phyloP scores from a whole-genome alignment of 2,888 invertebrate genomes.

The Tribolium freemani region DNA sequence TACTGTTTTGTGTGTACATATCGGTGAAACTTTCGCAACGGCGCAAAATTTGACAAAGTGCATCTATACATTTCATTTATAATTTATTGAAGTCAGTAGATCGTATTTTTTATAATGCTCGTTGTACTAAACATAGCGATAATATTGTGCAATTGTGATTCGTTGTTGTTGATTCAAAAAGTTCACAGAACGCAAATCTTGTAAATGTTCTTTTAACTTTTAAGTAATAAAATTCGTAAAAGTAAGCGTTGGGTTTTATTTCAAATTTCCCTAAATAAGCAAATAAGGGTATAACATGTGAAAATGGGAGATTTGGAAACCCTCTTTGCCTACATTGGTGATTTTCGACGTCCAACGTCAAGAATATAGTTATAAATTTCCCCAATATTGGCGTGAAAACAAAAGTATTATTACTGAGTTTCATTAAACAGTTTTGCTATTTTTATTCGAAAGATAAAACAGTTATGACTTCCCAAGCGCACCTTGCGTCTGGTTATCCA shows the following conservation, averaged over 20 bases:
- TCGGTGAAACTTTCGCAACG: not conserved
- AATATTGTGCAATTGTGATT: conserved; percentile 30
- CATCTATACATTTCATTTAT: conserved; percentile 5
- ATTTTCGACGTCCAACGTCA: no score
- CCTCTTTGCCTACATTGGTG: no score
- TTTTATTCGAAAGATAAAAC: no score
- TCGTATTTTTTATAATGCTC: conserved; percentile 30
- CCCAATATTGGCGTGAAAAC: no score
- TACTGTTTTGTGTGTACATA: conserved; percentile 3
- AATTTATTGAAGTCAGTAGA: conserved; percentile 18
- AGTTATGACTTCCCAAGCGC: no score
- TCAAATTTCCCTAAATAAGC: no score
- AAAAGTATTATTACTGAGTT: no score
- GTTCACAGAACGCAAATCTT: not conserved
- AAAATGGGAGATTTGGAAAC: no score
- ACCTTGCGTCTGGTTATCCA: no score
- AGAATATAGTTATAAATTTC: no score
- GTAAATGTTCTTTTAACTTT: not conserved
- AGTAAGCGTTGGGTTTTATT: not conserved
- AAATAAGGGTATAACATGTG: no score
- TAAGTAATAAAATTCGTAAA: not conserved
- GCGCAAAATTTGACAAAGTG: conserved; percentile 20
- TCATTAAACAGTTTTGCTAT: no score
- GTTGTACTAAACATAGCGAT: not conserved
- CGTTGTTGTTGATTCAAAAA: conserved; percentile 9